Percentiles rank a stretch among this genome's conserved stretches.
These are phyloP conservation scores for Urosaurus nigricauda DNA, from an alignment of 2,797 vertebrate species.

Conservation along the genomic window DNA sequence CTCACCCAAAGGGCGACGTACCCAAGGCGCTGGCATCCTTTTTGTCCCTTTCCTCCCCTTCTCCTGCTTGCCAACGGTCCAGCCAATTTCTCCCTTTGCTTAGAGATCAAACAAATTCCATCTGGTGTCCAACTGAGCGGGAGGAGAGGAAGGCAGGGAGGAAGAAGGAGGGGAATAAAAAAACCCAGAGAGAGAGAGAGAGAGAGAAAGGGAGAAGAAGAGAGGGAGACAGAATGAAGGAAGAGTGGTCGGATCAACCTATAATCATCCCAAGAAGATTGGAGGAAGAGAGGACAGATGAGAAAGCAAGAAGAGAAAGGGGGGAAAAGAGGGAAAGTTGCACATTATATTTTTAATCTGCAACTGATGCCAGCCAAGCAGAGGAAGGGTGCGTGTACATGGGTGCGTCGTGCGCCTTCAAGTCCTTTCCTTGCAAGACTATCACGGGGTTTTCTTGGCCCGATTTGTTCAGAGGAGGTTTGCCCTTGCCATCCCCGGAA, in stretches of 20 bases:
- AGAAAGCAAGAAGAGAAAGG: background rate
- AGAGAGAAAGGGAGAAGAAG: background rate
- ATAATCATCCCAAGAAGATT: background rate
- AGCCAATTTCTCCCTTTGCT: background rate
- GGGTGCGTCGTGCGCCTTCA: too few species aligned
- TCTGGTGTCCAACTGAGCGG: background rate
- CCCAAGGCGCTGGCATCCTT: background rate
- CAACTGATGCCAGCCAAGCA: constrained; percentile 49
- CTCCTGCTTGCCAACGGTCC: background rate
- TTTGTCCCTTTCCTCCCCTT: background rate
- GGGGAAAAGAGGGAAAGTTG: background rate
- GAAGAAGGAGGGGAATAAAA: background rate
- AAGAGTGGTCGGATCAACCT: constrained; percentile 13
- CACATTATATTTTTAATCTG: constrained; percentile 43
- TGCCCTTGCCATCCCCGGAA: too few species aligned
- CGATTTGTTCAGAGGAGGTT: too few species aligned
- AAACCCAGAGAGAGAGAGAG: background rate
- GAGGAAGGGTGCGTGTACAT: background rate
- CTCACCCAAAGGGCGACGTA: background rate
- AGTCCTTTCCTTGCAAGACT: too few species aligned
- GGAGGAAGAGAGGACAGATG: background rate
- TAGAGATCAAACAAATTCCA: background rate
- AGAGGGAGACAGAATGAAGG: rapidly evolving
- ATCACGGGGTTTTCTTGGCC: too few species aligned
- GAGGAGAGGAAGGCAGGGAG: background rate